A percentile compares a stretch with the other conserved stretches of the same genome.
phyloP scores from a whole-genome alignment of 1,140 invertebrate genomes.

The Neomicropteryx cornuta region DNA sequence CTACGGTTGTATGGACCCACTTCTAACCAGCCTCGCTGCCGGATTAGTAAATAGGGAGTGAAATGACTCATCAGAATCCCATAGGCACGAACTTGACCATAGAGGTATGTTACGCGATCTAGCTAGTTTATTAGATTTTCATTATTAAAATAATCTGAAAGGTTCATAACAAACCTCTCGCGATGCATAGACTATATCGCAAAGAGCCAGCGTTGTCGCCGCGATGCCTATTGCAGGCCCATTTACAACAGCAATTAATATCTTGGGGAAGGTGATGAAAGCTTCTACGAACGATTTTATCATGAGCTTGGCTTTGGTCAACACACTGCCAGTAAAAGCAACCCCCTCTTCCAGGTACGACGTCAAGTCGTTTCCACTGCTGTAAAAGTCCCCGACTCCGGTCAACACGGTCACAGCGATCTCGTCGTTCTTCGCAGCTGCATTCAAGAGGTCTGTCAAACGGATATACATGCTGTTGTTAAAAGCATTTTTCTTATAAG shows the following conservation, averaged over 20 bases:
- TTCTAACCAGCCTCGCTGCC: not conserved
- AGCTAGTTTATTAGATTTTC: conserved; percentile 17
- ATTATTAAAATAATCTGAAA: conserved; percentile 17
- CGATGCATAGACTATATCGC: conserved; percentile 83
- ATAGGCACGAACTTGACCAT: not conserved
- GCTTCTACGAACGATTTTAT: conserved; percentile 58
- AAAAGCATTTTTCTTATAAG: conserved; percentile 70
- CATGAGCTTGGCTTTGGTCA: conserved; percentile 18
- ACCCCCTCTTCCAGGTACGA: conserved; percentile 8
- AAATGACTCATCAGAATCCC: not conserved
- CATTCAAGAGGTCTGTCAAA: conserved; percentile 50
- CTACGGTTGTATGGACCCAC: not conserved
- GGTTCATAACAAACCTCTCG: conserved; percentile 41
- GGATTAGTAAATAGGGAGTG: not conserved
- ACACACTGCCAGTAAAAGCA: conserved; percentile 11
- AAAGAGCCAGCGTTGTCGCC: conserved; percentile 71
- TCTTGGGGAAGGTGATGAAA: conserved; percentile 82
- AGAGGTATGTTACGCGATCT: not conserved
- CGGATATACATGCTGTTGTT: conserved; percentile 56
- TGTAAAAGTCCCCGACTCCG: conserved; percentile 69
- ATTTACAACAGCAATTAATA: conserved; percentile 81
- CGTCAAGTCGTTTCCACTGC: conserved; percentile 79
- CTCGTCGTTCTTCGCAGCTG: conserved; percentile 51
- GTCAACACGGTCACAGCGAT: conserved; percentile 59
- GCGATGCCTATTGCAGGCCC: conserved; percentile 89